Evolutionary conservation across 2,113 vertebrate species (phyloP), one percentile per base, ranked within the genome.

Genomic region (Lota lota): DNA sequence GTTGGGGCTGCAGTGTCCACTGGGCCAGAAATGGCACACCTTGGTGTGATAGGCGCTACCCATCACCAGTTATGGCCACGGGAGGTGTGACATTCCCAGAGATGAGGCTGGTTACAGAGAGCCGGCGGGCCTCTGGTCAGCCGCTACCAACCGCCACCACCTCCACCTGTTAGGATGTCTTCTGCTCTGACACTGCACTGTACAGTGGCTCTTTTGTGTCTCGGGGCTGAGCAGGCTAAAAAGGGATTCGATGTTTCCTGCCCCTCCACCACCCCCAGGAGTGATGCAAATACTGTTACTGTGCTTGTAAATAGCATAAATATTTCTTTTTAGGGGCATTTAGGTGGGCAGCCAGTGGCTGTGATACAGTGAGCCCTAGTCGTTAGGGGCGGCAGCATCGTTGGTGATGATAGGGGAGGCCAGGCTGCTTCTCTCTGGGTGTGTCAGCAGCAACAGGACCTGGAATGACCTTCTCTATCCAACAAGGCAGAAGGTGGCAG

Each of bases 71-170:
- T 67, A 62, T 61, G 20, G 2, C 53, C 51, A 61, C 56, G 1
- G 16, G 50, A 53, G 4, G 78, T 69, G 87, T 80, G 86, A 88
- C 84, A 88, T 88, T 90, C 87, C 83, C 68, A 75, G 19, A 73
- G 57, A 57, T 82, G 58, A 70, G 65, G 47, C 67, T 63, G 66
- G 63, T 66, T 57, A 62, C 72, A 74, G 47, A 69, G 73, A 80
- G 61, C 76, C 75, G 61, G 68, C 61, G 69, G 68, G 70, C 15
- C 77, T 79, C 68, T 74, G 69, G 72, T 78, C 73, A 70, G 63
- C 70, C 36, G 6, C 36, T 40, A 40, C 36, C 36, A 40, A 10
- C 5, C 36, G 6, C 36, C 36, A 1, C 36, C 70, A 77, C 28
- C 72, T 74, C 76, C 70, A 68, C 68, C 64, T 64, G 61, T 75